Base-by-base conservation (phyloP, 2,113 vertebrate species). In the Eptesicus fuscus region DNA sequence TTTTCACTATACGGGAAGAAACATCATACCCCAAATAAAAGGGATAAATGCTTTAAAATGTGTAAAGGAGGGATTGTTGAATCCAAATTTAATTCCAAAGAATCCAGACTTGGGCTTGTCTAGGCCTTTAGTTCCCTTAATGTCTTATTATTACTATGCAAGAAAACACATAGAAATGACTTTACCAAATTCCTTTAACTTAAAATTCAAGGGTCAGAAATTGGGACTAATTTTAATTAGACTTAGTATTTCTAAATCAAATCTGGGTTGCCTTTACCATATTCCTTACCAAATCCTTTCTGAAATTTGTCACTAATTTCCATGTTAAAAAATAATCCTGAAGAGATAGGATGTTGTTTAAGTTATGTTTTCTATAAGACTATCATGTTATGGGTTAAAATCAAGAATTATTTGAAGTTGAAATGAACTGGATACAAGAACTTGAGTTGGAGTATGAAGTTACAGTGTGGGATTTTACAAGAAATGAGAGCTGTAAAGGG, bases 81-180 rank as follows among this genome's bases (percentile, higher is more conserved):
- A 40, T 61, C 23, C 25, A 84, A 76, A 80, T 90, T 73, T 84
- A 28, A 93, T 23, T 88, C 13, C 17, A 65, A 63, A 92, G 47
- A 88, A 73, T 67, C 56, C 32, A 61, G 70, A 76, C 7, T 77
- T 83, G n/a, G 28, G 11, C 32, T 86, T 91, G 44, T 13, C 1
- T 65, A 25, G n/a, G 5, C 25, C 23, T 83, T 95, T 91, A 85
- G 63, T 70, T 84, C 25, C 88, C 25, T 87, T 61, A 63, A 9
- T 88, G 7, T 83, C 90, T 96, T 7, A 69, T 74, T 78, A 25
- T 37, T 79, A 61, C 95, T 88, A 37, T 47, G 32, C 78, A 87
- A 90, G 42, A 85, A 96, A 96, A 59, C 42, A 4, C 10, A n/a
- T 53, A 87, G 20, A 89, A 77, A 35, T 63, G 14, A 76, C 40